These are phyloP conservation scores for Epizoanthus scotinus DNA, from an alignment of 92 coral and sea anemone species.

Conservation along the genomic window DNA sequence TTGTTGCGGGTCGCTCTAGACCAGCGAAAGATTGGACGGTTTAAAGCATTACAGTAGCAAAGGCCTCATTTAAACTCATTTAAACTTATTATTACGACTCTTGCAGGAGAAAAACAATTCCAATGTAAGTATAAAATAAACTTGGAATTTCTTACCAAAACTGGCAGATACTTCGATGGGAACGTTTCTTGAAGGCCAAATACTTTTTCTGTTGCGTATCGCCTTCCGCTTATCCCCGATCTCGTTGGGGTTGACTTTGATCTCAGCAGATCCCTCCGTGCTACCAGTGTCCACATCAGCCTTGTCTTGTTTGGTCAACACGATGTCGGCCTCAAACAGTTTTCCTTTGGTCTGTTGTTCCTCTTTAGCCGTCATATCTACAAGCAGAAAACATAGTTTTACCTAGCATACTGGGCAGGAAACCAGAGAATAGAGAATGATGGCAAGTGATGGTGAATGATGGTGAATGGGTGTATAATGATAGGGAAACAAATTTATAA, in stretches of 20 bases:
- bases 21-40: too few species aligned
- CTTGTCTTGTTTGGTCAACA: constrained; percentile 44
- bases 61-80: too few species aligned
- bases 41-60: too few species aligned
- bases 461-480: too few species aligned
- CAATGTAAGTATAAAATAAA: too few species aligned
- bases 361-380: constrained; percentile 22
- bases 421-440: too few species aligned
- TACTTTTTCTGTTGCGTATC: constrained; percentile 50
- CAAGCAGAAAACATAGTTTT: background rate
- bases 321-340: constrained; percentile 75
- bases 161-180: constrained; percentile 46
- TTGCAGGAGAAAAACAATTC: too few species aligned
- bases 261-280: constrained; percentile 62
- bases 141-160: constrained; percentile 47
- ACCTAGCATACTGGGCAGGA: too few species aligned
- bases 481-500: too few species aligned
- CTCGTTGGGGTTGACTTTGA: constrained; percentile 44
- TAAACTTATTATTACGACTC: too few species aligned
- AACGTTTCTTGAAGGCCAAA: constrained; percentile 68
- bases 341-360: constrained; percentile 1
- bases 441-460: too few species aligned
- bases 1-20: too few species aligned
- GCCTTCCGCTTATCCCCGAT: constrained; percentile 59
- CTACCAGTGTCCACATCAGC: constrained; percentile 54